These are phyloP conservation scores for Heliocidaris erythrogramma DNA, from an alignment of 35 echinoderm and acorn worm genomes.

Conservation along the genomic window DNA sequence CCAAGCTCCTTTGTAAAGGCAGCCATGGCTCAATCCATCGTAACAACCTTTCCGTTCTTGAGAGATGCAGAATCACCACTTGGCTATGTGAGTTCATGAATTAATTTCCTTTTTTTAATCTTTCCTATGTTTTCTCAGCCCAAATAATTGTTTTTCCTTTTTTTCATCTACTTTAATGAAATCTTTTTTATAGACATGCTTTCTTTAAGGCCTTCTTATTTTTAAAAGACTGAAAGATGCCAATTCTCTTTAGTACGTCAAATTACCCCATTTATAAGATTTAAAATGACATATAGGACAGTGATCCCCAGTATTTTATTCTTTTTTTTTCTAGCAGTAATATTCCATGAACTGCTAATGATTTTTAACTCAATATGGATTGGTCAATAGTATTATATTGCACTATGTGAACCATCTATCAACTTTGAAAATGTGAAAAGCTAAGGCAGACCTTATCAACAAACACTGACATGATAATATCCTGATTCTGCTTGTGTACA, in stretches of 20 bases:
- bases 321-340: too few relatives aligned
- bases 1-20: conserved; percentile 34
- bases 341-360: neutral
- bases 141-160: too few relatives aligned
- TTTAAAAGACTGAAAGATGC: neutral
- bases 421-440: neutral
- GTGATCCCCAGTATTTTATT: too few relatives aligned
- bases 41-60: conserved; percentile 19
- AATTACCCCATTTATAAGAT: neutral
- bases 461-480: neutral
- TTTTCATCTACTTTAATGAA: neutral
- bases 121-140: neutral
- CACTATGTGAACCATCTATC: neutral
- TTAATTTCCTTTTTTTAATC: neutral
- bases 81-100: neutral
- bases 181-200: neutral
- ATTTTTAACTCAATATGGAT: neutral
- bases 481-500: too few relatives aligned
- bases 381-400: neutral
- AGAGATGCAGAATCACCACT: neutral
- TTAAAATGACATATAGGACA: neutral
- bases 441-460: neutral
- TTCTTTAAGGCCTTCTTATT: neutral
- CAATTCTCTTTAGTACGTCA: neutral
- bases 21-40: neutral